Conservation (phyloP, 2,797 vertebrate genomes). For the Phataginus tetradactyla region DNA sequence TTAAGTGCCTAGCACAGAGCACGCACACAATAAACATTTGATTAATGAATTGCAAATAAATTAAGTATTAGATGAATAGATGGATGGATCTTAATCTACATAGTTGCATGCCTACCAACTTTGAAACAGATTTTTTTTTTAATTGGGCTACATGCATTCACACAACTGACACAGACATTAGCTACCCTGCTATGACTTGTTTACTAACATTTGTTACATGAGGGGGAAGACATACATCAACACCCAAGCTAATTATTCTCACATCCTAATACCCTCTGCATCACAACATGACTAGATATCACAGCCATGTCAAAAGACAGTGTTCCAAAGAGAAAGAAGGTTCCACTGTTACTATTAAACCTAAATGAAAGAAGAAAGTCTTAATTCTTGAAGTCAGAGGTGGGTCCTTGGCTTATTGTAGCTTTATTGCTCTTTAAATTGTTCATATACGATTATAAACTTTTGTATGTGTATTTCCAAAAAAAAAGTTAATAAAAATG, state of each 20-base stretch:
- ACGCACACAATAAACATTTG: neutral
- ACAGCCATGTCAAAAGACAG: neutral
- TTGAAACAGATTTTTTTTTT: neutral
- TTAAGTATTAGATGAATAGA: neutral
- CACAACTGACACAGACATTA: neutral
- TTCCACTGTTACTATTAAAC: neutral
- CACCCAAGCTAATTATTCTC: constrained; percentile 2
- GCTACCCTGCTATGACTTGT: neutral
- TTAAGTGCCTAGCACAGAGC: neutral
- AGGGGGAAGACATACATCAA: neutral
- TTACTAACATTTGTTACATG: neutral
- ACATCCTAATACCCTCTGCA: neutral
- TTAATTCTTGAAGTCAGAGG: neutral
- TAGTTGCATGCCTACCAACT: neutral
- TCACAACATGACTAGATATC: neutral
- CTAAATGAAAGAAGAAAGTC: neutral
- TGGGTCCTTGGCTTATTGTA: neutral
- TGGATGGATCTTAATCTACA: neutral
- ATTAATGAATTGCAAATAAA: constrained; percentile 1
- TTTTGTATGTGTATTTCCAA: neutral
- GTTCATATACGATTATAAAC: neutral
- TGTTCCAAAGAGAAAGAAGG: constrained; percentile 15
- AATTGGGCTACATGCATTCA: neutral
- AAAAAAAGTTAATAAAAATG: neutral
- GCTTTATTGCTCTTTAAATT: neutral